Evolutionary conservation across 1,140 invertebrate species (phyloP).

Genomic region (Caenorhabditis brenneri): DNA sequence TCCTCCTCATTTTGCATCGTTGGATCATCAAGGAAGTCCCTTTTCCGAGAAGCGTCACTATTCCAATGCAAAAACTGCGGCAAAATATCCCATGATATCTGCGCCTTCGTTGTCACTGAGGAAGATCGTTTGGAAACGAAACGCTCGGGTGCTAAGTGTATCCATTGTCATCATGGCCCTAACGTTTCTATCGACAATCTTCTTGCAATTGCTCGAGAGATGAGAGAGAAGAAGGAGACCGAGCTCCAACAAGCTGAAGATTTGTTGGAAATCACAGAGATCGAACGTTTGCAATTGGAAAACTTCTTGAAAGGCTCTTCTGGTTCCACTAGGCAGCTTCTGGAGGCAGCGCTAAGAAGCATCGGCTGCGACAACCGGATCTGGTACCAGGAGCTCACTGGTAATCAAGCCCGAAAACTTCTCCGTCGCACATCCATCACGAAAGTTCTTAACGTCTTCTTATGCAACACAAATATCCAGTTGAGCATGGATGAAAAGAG

Average conservation of each 20-base stretch:
- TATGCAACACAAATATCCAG: background rate
- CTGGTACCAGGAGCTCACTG: background rate
- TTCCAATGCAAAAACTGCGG: background rate
- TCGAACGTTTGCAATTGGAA: background rate
- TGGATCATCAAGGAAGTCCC: background rate
- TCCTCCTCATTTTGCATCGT: background rate
- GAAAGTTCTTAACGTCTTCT: background rate
- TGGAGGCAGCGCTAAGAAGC: background rate
- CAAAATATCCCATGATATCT: background rate
- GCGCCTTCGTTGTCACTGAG: background rate
- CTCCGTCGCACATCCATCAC: background rate
- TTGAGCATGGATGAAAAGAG: background rate
- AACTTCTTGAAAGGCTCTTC: background rate
- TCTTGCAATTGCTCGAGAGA: background rate
- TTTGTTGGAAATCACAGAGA: background rate
- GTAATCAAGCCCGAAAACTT: background rate
- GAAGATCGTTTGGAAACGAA: background rate
- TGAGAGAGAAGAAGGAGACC: background rate
- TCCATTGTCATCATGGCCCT: background rate
- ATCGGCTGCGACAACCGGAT: background rate
- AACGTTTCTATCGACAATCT: background rate
- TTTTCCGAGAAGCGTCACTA: background rate
- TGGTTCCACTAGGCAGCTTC: background rate
- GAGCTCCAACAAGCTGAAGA: background rate
- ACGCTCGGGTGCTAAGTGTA: background rate